Evolutionary conservation across 2,797 vertebrate species (phyloP).

Genomic region (Liasis olivaceus): DNA sequence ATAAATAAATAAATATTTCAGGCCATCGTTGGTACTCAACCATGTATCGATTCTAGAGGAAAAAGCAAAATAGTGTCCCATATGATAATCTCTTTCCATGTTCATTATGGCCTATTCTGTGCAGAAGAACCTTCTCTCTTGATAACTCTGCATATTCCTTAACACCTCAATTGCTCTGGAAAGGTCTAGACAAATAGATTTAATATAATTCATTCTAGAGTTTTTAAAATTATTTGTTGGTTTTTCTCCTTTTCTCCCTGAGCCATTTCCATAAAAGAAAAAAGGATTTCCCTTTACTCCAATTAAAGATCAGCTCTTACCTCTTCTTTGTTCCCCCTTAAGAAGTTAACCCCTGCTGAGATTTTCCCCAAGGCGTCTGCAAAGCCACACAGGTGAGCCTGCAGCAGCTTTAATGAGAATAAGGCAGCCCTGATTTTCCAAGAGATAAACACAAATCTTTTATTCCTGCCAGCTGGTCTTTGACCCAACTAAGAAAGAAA

Average conservation of each 20-base stretch:
- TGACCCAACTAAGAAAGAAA: conserved; percentile 56
- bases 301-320: conserved; percentile 74
- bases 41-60: conserved; percentile 33
- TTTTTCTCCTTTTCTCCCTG: conserved; percentile 55
- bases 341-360: conserved; percentile 75
- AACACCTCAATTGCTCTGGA: conserved; percentile 53
- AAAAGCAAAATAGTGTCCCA: conserved; percentile 53
- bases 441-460: conserved; percentile 75
- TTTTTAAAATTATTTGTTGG: conserved; percentile 32
- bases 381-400: conserved; percentile 78
- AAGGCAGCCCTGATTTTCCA: conserved; percentile 75
- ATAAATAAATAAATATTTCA: background rate
- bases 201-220: conserved; percentile 44
- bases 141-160: conserved; percentile 34
- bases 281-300: conserved; percentile 71
- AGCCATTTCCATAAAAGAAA: conserved; percentile 52
- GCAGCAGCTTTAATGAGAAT: conserved; percentile 72
- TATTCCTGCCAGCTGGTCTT: conserved; percentile 71
- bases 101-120: background rate
- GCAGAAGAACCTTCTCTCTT: conserved; percentile 39
- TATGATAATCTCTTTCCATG: conserved; percentile 41
- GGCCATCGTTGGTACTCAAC: conserved; percentile 7
- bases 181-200: conserved; percentile 52
- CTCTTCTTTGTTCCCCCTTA: conserved; percentile 66
- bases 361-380: conserved; percentile 75